Percentiles rank a stretch among this genome's conserved stretches.
Evolutionary conservation across 2,113 vertebrate genomes (phyloP).

Genomic region (Aptenodytes patagonicus): DNA sequence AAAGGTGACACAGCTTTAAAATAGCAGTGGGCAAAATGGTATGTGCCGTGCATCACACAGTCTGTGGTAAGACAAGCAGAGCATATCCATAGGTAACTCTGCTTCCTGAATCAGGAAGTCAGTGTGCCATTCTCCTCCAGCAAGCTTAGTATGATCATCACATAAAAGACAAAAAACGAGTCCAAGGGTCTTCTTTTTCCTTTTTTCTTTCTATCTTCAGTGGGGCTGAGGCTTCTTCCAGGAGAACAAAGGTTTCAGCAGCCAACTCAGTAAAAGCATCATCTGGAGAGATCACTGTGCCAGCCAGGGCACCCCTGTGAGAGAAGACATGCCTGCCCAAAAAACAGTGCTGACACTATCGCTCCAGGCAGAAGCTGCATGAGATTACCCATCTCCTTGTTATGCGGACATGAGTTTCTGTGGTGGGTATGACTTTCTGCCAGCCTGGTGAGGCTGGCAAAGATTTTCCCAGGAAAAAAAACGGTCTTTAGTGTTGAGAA

Average conservation of each 20-base stretch:
- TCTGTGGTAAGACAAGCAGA: neutral
- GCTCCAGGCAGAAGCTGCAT: neutral
- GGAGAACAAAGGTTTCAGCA: neutral
- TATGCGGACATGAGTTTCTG: neutral
- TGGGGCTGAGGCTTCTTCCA: neutral
- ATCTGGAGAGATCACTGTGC: neutral
- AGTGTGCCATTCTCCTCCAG: neutral
- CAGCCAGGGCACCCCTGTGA: neutral
- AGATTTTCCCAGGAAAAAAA: neutral
- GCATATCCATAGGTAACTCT: neutral
- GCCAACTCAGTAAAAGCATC: neutral
- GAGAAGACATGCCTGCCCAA: neutral
- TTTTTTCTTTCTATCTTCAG: neutral
- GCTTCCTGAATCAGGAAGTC: neutral
- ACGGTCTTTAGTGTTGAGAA: neutral
- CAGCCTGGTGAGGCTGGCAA: neutral
- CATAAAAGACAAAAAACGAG: neutral
- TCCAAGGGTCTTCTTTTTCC: neutral
- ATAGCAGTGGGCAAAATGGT: neutral
- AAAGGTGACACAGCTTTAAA: neutral
- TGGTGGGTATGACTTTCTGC: neutral
- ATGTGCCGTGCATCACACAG: neutral
- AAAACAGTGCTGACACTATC: neutral
- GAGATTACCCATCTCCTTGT: neutral
- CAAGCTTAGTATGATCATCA: neutral